Base-by-base conservation (phyloP, 1,140 invertebrate genomes). In the Drosophila gunungcola region DNA sequence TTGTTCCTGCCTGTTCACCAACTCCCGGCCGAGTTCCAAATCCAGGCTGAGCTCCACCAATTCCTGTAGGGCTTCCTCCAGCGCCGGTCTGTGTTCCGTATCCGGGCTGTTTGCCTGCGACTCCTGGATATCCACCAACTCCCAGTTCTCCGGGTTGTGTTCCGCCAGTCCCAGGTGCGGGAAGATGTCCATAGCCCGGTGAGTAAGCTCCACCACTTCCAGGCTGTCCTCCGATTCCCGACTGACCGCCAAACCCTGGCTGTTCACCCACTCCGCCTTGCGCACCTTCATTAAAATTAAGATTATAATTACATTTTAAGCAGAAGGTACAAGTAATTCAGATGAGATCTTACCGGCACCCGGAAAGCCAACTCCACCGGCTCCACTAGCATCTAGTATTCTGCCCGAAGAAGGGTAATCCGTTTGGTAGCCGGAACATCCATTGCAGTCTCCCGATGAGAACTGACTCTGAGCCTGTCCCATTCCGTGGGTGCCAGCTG, bases 401-500 rank as follows among this genome's bases (percentile, higher is more conserved):
- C 81, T 67, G 6, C 68, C 70, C 29, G 70, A 34, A 2, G 73
- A 39, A 10, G 60, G 43, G 38, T 79, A 79, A 6, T 67, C 76
- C 7, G 68, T 55, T 34, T 61, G 73, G 52, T 67, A 81, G 13
- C 64, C 62, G 21, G 58, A 27, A 48, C 76, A 82, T 90, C 93
- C 94, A 51, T 93, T 93, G 60, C 91, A 94, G 41, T 94, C 93
- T 54, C 94, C 94, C 29, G 93, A 93, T 45, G 94, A 93, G 39
- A 94, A 94, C 88, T 95, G 95, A 93, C 96, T 97, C 93, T 97
- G 96, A 1, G 96, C 96, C 93, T 96, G 96, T 2, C 96, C 96
- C 95, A 97, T 96, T 60, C 96, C 96, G 88, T 94, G 95, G 29
- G 92, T 95, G 21, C 95, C 95, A 93, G 94, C 95, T 96, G 32